These are phyloP conservation scores for Embiotoca jacksoni DNA, from an alignment of 2,113 vertebrate genomes.

Conservation along the genomic window DNA sequence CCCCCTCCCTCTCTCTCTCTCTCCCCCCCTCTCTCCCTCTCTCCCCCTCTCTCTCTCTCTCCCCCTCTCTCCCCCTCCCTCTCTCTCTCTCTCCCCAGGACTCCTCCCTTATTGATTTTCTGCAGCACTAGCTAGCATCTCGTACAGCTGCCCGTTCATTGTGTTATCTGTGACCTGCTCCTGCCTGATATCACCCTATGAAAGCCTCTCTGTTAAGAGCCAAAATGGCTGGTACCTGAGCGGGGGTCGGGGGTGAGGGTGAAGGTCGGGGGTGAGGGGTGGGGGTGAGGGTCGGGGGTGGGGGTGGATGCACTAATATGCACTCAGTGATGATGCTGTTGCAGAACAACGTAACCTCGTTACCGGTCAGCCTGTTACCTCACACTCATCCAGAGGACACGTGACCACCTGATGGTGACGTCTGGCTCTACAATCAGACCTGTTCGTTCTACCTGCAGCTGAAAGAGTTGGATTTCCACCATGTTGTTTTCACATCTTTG, in stretches of 20 bases:
- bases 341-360: neutral
- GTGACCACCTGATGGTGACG: too few relatives aligned
- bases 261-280: too few relatives aligned
- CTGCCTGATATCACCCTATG: constrained; percentile 59
- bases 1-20: too few relatives aligned
- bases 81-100: constrained; percentile 11
- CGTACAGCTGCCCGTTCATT: constrained; percentile 58
- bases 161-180: constrained; percentile 68
- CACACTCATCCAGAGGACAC: too few relatives aligned
- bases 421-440: too few relatives aligned
- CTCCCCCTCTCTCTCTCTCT: too few relatives aligned
- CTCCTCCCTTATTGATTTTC: constrained; percentile 70
- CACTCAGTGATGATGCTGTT: too few relatives aligned
- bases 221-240: constrained; percentile 58
- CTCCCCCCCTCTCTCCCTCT: too few relatives aligned
- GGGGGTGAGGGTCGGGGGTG: too few relatives aligned
- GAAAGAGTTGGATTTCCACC: neutral
- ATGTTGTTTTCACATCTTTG: neutral
- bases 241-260: too few relatives aligned
- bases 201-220: constrained; percentile 61
- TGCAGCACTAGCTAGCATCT: constrained; percentile 39
- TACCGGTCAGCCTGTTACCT: neutral
- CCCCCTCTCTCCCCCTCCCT: neutral
- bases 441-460: too few relatives aligned
- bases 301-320: too few relatives aligned